Percentiles rank a stretch among this genome's conserved stretches.
phyloP scores from a whole-genome alignment of 2,888 invertebrate species.

The Sarcophaga rosellei region DNA sequence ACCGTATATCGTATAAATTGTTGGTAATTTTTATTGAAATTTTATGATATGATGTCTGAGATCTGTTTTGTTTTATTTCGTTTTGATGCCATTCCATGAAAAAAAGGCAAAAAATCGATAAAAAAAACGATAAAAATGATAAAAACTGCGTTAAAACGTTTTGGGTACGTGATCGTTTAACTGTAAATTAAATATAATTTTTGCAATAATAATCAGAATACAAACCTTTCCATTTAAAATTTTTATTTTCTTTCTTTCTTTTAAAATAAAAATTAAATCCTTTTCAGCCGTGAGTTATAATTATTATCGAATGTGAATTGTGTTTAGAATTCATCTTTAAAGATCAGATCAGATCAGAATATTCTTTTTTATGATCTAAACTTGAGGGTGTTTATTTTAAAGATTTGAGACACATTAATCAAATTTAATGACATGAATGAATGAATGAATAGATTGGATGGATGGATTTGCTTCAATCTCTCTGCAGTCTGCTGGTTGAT shows the following conservation, averaged over 20 bases:
- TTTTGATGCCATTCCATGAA: slow-evolving; percentile 55
- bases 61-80: slow-evolving; percentile 1
- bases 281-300: slow-evolving; percentile 42
- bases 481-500: slow-evolving; percentile 24
- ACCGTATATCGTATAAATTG: not conserved
- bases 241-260: slow-evolving; percentile 33
- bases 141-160: slow-evolving; percentile 66
- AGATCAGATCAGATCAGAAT: not conserved
- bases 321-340: not conserved
- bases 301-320: slow-evolving; percentile 47
- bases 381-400: slow-evolving; percentile 68
- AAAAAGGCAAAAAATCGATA: not conserved
- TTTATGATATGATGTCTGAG: slow-evolving; percentile 54
- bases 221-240: slow-evolving; percentile 71
- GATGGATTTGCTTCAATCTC: slow-evolving; percentile 65
- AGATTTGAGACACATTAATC: slow-evolving; percentile 76
- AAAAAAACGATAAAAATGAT: not conserved
- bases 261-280: slow-evolving; percentile 41
- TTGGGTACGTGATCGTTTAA: slow-evolving; percentile 78
- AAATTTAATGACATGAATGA: slow-evolving; percentile 64
- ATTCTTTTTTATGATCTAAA: not conserved
- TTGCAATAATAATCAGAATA: slow-evolving; percentile 78
- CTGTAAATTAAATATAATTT: slow-evolving; percentile 80
- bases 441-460: slow-evolving; percentile 15
- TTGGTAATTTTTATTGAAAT: slow-evolving; percentile 43